Evolutionary conservation across 2,797 vertebrate genomes (phyloP).

Genomic region (Nannoperca obscura): DNA sequence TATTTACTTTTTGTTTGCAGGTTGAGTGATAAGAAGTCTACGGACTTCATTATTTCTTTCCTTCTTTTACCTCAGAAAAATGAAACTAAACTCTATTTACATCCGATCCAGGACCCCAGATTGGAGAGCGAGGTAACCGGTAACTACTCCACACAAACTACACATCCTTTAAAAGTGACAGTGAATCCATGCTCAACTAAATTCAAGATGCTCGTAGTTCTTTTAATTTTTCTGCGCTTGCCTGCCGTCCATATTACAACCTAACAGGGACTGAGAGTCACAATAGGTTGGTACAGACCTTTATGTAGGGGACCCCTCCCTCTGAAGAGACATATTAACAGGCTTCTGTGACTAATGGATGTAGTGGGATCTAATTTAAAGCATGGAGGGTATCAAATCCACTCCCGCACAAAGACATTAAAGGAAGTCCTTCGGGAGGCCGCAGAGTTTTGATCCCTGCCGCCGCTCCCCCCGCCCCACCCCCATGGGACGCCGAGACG

Average conservation of each 20-base stretch:
- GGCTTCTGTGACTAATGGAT: constrained; percentile 72
- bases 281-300: constrained; percentile 43
- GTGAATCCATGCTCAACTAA: background rate
- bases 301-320: constrained; percentile 45
- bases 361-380: constrained; percentile 73
- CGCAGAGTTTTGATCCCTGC: constrained; percentile 70
- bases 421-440: constrained; percentile 65
- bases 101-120: background rate
- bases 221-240: background rate
- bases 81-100: background rate
- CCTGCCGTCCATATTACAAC: constrained; percentile 1
- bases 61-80: background rate
- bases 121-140: background rate
- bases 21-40: background rate
- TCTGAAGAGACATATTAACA: constrained; percentile 65
- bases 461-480: constrained; percentile 5
- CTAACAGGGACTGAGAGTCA: constrained; percentile 27
- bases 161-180: background rate
- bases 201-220: background rate
- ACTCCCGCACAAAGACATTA: constrained; percentile 69
- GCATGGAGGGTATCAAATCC: constrained; percentile 71
- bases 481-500: constrained; percentile 46
- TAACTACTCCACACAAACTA: background rate
- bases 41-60: background rate
- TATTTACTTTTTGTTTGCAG: background rate